Conservation (phyloP, 2,113 vertebrate genomes). For the Gobio gobio region DNA sequence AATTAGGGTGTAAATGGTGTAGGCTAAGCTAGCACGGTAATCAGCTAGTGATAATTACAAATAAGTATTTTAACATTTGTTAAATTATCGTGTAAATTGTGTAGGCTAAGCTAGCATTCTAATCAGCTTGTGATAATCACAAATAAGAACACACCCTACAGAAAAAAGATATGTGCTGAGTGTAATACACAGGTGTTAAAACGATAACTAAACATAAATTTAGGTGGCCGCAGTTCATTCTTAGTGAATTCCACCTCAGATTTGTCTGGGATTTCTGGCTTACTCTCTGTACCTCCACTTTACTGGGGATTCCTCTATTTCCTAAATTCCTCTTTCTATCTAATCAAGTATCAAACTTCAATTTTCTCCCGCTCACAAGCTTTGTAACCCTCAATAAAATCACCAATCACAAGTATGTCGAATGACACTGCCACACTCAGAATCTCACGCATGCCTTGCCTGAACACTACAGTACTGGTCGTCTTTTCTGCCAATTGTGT, state of each 20-base stretch:
- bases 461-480: conserved; percentile 14
- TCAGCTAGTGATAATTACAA: too few species aligned
- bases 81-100: too few species aligned
- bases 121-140: neutral
- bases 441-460: conserved; percentile 23
- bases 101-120: neutral
- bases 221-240: neutral
- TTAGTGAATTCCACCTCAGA: neutral
- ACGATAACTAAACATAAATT: neutral
- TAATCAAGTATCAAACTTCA: conserved; percentile 20
- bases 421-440: neutral
- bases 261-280: neutral
- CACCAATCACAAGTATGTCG: conserved; percentile 15
- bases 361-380: neutral
- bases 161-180: neutral
- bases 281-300: neutral
- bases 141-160: neutral
- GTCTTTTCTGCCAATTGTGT: conserved; percentile 18
- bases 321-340: conserved; percentile 1
- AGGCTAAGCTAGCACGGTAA: too few species aligned
- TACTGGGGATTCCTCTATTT: conserved; percentile 23
- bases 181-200: neutral
- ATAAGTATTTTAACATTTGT: neutral
- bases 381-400: conserved; percentile 16
- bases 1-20: too few species aligned